Evolutionary conservation across 2,113 vertebrate species (phyloP).

Genomic region (Sylvicapra grimmia): DNA sequence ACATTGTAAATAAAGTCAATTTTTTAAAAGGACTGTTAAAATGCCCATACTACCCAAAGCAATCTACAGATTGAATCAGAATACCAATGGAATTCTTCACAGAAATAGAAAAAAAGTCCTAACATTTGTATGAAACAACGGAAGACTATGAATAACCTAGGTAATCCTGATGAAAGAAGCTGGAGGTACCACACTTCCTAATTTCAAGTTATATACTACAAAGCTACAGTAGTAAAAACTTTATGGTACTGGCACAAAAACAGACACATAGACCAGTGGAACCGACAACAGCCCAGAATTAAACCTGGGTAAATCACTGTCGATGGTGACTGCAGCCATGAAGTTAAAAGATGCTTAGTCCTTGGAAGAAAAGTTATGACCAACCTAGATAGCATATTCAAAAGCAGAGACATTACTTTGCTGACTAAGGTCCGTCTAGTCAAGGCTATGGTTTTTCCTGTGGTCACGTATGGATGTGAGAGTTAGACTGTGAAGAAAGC

Average conservation of each 20-base stretch:
- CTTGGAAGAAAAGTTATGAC: no score
- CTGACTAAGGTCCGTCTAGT: no score
- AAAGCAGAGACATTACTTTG: no score
- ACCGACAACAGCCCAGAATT: not conserved
- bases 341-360: no score
- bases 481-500: no score
- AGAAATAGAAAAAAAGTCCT: not conserved
- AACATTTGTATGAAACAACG: not conserved
- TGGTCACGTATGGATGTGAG: no score
- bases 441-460: no score
- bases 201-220: constrained; percentile 3
- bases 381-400: no score
- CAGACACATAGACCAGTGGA: not conserved
- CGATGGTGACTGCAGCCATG: no score
- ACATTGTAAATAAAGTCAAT: not conserved
- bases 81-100: not conserved
- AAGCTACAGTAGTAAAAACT: not conserved
- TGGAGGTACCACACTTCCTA: not conserved
- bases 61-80: not conserved
- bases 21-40: not conserved
- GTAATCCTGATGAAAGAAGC: not conserved
- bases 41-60: not conserved
- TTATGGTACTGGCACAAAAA: not conserved
- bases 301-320: not conserved
- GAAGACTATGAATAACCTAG: not conserved